Conservation (phyloP, 2,888 invertebrate genomes). For the Monopis laevigella region DNA sequence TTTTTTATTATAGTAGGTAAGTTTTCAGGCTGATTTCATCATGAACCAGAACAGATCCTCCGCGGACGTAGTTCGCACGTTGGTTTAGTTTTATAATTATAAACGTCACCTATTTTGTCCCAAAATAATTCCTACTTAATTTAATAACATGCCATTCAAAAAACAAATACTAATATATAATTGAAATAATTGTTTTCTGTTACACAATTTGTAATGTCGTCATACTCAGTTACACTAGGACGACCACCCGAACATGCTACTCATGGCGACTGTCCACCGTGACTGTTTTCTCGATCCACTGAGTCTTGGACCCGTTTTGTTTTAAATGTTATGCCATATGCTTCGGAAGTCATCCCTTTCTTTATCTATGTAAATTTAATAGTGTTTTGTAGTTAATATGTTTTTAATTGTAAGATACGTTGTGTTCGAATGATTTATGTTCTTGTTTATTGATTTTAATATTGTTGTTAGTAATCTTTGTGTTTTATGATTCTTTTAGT, state of each 20-base stretch:
- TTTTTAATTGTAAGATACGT: conserved; percentile 1
- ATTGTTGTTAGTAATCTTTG: no score
- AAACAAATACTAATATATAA: not conserved
- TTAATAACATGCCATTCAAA: not conserved
- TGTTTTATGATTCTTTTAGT: no score
- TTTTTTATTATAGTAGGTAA: no score
- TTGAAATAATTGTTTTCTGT: not conserved
- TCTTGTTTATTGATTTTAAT: not conserved
- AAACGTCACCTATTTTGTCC: not conserved
- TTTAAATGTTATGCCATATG: not conserved
- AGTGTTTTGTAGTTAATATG: conserved; percentile 1
- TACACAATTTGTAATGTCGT: not conserved
- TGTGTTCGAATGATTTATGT: conserved; percentile 2
- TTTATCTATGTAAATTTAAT: conserved; percentile 4
- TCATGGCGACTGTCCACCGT: not conserved
- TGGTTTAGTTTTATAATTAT: no score
- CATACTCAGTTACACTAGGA: conserved; percentile 1
- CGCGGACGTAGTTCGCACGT: no score
- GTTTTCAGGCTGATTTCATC: no score
- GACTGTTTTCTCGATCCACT: not conserved
- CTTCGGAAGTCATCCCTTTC: not conserved
- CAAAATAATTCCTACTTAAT: no score
- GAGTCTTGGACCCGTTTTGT: not conserved
- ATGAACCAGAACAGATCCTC: no score
- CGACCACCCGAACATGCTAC: not conserved